These are phyloP conservation scores for Cyclura pinguis DNA, from an alignment of 2,797 vertebrate species.

Conservation along the genomic window DNA sequence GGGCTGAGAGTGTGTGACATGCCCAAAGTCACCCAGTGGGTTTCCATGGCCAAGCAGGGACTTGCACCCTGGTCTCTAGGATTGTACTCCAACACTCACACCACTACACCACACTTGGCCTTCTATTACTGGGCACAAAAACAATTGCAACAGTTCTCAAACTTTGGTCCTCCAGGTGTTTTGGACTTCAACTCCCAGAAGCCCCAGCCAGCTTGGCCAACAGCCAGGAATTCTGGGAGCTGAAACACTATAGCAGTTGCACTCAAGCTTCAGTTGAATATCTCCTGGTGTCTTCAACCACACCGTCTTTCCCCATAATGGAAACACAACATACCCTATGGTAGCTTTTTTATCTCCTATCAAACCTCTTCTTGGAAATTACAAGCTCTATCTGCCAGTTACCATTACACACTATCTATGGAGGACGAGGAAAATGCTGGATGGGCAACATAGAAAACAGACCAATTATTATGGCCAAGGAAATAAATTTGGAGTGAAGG, in stretches of 20 bases:
- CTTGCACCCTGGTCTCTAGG: no score
- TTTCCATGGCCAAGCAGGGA: no score
- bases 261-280: neutral
- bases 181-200: no score
- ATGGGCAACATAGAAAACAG: neutral
- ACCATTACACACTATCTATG: neutral
- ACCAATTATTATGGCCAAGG: neutral
- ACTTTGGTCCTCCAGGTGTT: no score
- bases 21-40: no score
- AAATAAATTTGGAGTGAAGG: neutral
- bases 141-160: neutral
- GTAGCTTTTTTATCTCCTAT: neutral
- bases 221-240: no score
- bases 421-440: neutral
- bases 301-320: neutral
- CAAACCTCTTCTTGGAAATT: neutral
- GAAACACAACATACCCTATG: neutral
- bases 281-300: neutral
- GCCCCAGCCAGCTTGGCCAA: no score
- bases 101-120: no score
- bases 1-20: no score
- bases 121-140: neutral
- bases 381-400: neutral
- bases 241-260: neutral
- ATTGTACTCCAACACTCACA: no score